These are phyloP conservation scores for Nipponacmea schrenckii DNA, from an alignment of 2,888 invertebrate species.

Conservation along the genomic window DNA sequence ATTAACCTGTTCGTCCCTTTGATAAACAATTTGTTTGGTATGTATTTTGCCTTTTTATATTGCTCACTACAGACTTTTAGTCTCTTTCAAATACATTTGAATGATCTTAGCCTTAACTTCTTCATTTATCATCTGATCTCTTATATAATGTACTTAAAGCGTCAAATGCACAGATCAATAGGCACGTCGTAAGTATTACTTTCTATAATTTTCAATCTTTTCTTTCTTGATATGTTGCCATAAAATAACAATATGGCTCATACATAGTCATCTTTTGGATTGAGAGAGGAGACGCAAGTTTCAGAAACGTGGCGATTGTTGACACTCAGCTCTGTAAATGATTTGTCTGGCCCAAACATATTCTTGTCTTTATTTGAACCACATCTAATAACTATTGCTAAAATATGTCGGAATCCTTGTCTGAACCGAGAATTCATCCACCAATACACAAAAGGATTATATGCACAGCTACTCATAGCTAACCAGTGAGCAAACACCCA, in stretches of 20 bases:
- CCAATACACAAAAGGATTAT: conserved; percentile 93
- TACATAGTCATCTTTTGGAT: not conserved
- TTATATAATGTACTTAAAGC: no score
- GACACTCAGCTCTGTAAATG: not conserved
- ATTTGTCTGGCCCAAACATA: not conserved
- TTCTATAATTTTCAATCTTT: no score
- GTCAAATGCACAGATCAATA: no score
- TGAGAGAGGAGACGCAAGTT: not conserved
- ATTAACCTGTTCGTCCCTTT: no score
- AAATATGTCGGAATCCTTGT: conserved; percentile 26
- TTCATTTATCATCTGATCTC: no score
- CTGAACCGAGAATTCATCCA: conserved; percentile 88
- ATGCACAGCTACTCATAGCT: conserved; percentile 97
- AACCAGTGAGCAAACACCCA: conserved; percentile 75
- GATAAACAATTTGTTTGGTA: no score
- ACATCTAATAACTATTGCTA: not conserved
- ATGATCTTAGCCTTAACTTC: no score
- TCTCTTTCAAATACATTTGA: no score
- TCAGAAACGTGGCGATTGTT: not conserved
- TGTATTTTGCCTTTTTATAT: no score
- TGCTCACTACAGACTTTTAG: no score
- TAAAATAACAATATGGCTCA: not conserved
- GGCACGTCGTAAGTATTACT: no score
- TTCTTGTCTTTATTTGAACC: conserved; percentile 4
- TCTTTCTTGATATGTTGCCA: no score